Percentiles rank a stretch among this genome's conserved stretches.
These are phyloP conservation scores for Ceratosolen solmsi DNA, from an alignment of 1,140 invertebrate species.

Conservation along the genomic window DNA sequence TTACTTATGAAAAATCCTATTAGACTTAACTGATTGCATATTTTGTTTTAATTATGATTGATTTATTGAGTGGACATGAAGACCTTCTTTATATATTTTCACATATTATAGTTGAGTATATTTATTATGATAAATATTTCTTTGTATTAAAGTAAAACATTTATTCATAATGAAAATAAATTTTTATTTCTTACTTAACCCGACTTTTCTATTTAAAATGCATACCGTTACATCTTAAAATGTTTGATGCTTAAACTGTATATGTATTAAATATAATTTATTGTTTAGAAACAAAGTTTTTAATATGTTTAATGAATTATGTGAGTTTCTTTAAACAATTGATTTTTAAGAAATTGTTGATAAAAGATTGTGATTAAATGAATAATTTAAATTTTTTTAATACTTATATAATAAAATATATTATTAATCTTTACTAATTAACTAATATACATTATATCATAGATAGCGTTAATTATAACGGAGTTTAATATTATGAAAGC, in stretches of 20 bases:
- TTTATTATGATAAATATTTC: background rate
- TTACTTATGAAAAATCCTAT: conserved; percentile 17
- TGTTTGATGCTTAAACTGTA: too few species aligned
- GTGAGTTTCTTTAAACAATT: too few species aligned
- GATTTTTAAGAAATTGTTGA: too few species aligned
- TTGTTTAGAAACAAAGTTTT: too few species aligned
- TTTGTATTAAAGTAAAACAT: background rate
- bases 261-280: too few species aligned
- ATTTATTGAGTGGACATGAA: background rate
- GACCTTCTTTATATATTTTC: background rate
- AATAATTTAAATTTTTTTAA: too few species aligned
- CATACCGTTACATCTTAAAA: too few species aligned
- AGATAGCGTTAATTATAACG: background rate
- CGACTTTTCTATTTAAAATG: too few species aligned
- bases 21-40: background rate
- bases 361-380: too few species aligned
- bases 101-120: background rate
- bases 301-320: too few species aligned
- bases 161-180: too few species aligned
- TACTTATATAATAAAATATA: background rate
- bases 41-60: conserved; percentile 5
- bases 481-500: background rate
- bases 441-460: background rate
- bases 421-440: background rate
- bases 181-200: too few species aligned